phyloP scores from a whole-genome alignment of 2,797 vertebrate species.

The Sebastes baramenuke region DNA sequence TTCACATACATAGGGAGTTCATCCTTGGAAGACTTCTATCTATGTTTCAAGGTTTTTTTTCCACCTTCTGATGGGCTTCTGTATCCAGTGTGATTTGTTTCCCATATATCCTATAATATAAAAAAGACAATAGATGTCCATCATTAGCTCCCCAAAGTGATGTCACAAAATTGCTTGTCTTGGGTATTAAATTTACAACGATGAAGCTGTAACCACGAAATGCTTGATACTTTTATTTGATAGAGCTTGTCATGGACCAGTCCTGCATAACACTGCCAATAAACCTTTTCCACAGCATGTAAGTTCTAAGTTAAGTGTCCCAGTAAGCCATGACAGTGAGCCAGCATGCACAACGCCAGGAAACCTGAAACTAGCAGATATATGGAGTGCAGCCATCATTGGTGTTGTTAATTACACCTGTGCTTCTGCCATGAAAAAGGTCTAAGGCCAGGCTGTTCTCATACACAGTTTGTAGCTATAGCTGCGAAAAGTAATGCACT shows the following conservation, averaged over 20 bases:
- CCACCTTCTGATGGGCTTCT: not conserved
- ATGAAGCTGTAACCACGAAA: not conserved
- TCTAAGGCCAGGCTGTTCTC: not conserved
- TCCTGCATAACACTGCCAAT: not conserved
- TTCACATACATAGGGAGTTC: too few relatives aligned
- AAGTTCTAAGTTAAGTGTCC: not conserved
- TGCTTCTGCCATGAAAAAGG: not conserved
- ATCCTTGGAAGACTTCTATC: fast-evolving
- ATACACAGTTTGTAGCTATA: too few relatives aligned
- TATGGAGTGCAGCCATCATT: not conserved
- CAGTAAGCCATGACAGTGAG: not conserved
- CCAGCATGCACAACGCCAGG: too few relatives aligned
- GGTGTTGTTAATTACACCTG: not conserved
- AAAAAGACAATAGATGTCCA: not conserved
- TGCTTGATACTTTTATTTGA: not conserved
- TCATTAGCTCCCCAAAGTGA: not conserved
- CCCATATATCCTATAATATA: not conserved
- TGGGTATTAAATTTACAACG: not conserved
- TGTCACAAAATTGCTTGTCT: not conserved
- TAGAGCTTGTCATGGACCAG: not conserved
- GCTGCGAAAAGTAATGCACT: too few relatives aligned
- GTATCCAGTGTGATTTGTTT: not conserved
- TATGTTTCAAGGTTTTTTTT: not conserved
- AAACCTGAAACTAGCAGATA: too few relatives aligned
- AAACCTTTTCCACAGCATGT: not conserved